Base-by-base conservation (phyloP, 2,797 vertebrate genomes). In the Kryptopterus vitreolus region DNA sequence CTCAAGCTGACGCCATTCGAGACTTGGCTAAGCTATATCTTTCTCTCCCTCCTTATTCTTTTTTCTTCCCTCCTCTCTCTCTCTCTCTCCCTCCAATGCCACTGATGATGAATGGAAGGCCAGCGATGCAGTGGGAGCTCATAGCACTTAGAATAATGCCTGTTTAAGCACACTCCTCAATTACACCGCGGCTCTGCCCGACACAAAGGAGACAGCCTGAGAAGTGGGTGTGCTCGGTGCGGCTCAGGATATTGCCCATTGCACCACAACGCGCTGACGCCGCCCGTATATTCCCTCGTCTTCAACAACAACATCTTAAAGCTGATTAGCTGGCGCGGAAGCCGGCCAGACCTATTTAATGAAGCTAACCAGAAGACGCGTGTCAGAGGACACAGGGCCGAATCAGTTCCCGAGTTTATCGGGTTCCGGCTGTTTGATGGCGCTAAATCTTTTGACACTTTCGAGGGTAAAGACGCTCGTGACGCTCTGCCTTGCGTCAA, bases 151-250 rank as follows among this genome's bases (percentile, higher is more conserved):
- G 90, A 93, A 92, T 92, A 92, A 92, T 91, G 89, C 88, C 87
- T 89, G 88, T 92, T 92, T 93, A 92, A 93, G 91, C 91, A 91
- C 91, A 90, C 89, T 92, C 91, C 89, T 92, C 92, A 91, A 92
- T 93, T 92, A 92, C 91, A 90, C 69, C 61, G 59, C n/a, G 81
- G 78, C 81, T 65, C 50, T 78, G 79, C 58, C 76, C 82, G 74
- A 68, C 78, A 77, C 79, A 33, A 78, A 55, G 77, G 72, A 55
- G 65, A 71, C 82, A 62, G 57, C 11, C 20, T n/a, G 43, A 29
- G 62, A 74, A 73, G 63, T 63, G 61, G 18, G 69, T 58, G 53
- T 48, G 33, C 77, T 68, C 57, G 52, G 29, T 26, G 16, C 76
- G 57, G 76, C 66, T 33, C 29, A 38, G 59, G 26, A 58, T 58